A percentile compares a stretch with the other conserved stretches of the same genome.
Conservation (phyloP, 1,140 invertebrate species). For the Pseudomyrmex concolor region DNA sequence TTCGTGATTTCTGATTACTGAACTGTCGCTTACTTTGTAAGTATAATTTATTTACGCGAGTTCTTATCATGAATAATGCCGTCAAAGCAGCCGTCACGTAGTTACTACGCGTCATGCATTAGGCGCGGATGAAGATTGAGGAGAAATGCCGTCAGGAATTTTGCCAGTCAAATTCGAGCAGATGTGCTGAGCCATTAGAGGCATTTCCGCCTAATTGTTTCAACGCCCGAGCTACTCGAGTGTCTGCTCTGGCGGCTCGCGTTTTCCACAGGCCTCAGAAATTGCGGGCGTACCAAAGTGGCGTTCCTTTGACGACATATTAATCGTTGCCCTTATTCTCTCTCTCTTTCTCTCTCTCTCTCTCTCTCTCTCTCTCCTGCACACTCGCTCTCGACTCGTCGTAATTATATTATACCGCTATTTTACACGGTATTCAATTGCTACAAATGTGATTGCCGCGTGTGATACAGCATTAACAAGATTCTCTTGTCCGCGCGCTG, state of each 20-base stretch:
- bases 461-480: slow-evolving; percentile 29
- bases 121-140: slow-evolving; percentile 58
- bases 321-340: slow-evolving; percentile 60
- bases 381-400: neutral
- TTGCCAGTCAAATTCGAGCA: slow-evolving; percentile 67
- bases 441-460: slow-evolving; percentile 8
- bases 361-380: neutral
- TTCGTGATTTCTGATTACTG: slow-evolving; percentile 12
- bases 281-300: slow-evolving; percentile 67
- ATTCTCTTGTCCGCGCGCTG: neutral
- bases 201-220: slow-evolving; percentile 74
- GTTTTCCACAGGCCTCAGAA: slow-evolving; percentile 63
- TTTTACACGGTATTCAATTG: slow-evolving; percentile 32
- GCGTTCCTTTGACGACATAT: slow-evolving; percentile 70
- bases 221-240: slow-evolving; percentile 51
- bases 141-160: slow-evolving; percentile 60
- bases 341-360: neutral
- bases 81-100: slow-evolving; percentile 31
- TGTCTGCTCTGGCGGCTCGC: slow-evolving; percentile 19
- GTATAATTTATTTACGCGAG: neutral
- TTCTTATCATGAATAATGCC: slow-evolving; percentile 48
- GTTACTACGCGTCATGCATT: slow-evolving; percentile 26
- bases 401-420: slow-evolving; percentile 36
- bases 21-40: neutral
- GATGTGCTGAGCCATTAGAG: slow-evolving; percentile 69